A percentile compares a stretch with the other conserved stretches of the same genome.
Evolutionary conservation across 2,888 invertebrate genomes (phyloP).

Genomic region (Metacarcinus magister): DNA sequence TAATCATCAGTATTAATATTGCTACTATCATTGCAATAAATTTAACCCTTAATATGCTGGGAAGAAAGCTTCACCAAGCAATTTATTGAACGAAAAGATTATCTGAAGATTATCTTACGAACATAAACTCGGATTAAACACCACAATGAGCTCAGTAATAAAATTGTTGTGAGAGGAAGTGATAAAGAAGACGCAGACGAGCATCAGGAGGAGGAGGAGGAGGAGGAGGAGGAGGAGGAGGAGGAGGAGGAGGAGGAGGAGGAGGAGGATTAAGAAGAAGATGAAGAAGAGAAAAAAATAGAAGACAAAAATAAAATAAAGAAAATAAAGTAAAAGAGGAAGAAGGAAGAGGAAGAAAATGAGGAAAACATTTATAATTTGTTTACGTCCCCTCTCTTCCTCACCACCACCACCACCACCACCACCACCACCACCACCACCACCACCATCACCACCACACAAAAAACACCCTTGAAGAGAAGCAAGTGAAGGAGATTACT

Average conservation of each 20-base stretch:
- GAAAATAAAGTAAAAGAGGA: not conserved
- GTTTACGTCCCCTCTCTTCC: not conserved
- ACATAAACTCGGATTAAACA: slow-evolving; percentile 7
- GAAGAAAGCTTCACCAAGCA: not conserved
- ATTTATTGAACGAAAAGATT: not conserved
- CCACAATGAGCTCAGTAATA: not conserved
- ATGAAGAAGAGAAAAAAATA: not conserved
- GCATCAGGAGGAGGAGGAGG: not conserved
- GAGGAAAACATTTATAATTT: not conserved
- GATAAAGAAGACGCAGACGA: slow-evolving; percentile 35
- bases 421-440: no score
- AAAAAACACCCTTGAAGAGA: not conserved
- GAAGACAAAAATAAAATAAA: not conserved
- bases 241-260: not conserved
- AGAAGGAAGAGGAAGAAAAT: not conserved
- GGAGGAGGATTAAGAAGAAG: not conserved
- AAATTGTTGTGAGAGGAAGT: not conserved
- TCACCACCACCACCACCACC: no score
- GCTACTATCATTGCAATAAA: not conserved
- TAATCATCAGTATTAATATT: not conserved
- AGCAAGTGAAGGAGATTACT: not conserved
- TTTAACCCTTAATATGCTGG: not conserved
- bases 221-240: not conserved
- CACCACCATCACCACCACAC: not conserved
- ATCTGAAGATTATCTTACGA: slow-evolving; percentile 16